Conservation (phyloP, 1,140 invertebrate genomes). For the Cyclargus thomasi region DNA sequence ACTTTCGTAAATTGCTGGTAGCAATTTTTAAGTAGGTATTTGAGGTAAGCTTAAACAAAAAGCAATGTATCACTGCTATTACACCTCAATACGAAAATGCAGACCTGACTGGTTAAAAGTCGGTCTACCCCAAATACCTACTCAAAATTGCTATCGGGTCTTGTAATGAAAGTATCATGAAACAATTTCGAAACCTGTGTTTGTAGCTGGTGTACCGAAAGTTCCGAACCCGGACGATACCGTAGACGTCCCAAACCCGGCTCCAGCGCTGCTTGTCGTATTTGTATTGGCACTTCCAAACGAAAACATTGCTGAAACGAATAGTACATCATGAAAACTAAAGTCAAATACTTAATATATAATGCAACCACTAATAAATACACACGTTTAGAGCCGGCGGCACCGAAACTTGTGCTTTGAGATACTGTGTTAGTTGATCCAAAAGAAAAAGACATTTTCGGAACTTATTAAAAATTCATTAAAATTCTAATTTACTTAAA, state of each 20-base stretch:
- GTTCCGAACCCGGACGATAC: slow-evolving; percentile 74
- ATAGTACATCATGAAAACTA: slow-evolving; percentile 3
- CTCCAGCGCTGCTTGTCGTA: slow-evolving; percentile 67
- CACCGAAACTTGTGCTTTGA: slow-evolving; percentile 53
- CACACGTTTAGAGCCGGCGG: slow-evolving; percentile 59
- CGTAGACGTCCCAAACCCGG: slow-evolving; percentile 77
- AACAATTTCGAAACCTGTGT: slow-evolving; percentile 35
- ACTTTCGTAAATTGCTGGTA: no score
- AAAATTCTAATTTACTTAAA: no score
- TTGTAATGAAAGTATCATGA: no score
- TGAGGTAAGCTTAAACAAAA: no score
- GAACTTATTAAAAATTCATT: slow-evolving; percentile 1
- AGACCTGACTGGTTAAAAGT: no score
- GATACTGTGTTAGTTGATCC: slow-evolving; percentile 44
- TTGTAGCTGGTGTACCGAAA: slow-evolving; percentile 69
- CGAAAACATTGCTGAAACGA: slow-evolving; percentile 50
- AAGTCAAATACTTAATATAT: slow-evolving; percentile 8
- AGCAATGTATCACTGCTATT: no score
- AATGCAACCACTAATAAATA: slow-evolving; percentile 4
- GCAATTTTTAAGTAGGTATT: no score
- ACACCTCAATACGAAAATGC: no score
- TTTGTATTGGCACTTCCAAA: slow-evolving; percentile 58
- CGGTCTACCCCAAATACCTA: no score
- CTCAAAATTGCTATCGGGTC: no score
- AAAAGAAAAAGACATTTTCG: slow-evolving; percentile 59